Base-by-base conservation (phyloP, 2,888 invertebrate genomes). In the Polymixis flavicincta region DNA sequence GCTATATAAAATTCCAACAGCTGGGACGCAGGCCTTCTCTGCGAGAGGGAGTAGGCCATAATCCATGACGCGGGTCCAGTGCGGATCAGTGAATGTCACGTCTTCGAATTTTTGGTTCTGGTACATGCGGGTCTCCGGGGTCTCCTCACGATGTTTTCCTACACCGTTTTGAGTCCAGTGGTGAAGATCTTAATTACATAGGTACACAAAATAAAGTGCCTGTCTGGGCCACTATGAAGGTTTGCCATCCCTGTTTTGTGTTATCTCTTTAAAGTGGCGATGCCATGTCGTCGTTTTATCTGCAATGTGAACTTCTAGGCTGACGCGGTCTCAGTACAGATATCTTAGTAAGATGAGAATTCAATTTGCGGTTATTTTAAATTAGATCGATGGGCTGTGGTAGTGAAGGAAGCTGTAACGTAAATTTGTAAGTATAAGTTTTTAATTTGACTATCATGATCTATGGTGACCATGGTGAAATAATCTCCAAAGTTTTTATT, bases 191-290 rank as follows among this genome's bases (percentile, higher is more conserved):
- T 32, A 32, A 2, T 32, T 32, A 32, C 32, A 32, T 32, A n/a
- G n/a, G n/a, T n/a, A 32, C 32, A 32, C 32, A 32, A 32, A 32
- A 32, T 32, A 4, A 32, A 32, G 32, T 32, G 4, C 32, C 32
- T 32, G 32, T 4, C 2, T 32, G 32, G 32, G 32, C 32, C 32
- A 32, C 32, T 32, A 32, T 45, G 42, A 42, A 4, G 8, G 13
- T 65, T 61, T 42, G 81, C 65, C 87, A 87, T 54, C 86, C 86
- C 84, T 86, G 42, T 19, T 0, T 28, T 50, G n/a, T 71, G 74
- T 76, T 88, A 87, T 89, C 88, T 82, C 83, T 87, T 87, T 83
- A 87, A 88, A 89, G 82, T 84, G 85, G 82, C 88, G 84, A 87
- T 87, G 80, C 76, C 77, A 72, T 85, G 85, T 87, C 80, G 75